These are phyloP conservation scores for Cercocebus atys DNA, from an alignment of 2,113 vertebrate species.

Conservation along the genomic window DNA sequence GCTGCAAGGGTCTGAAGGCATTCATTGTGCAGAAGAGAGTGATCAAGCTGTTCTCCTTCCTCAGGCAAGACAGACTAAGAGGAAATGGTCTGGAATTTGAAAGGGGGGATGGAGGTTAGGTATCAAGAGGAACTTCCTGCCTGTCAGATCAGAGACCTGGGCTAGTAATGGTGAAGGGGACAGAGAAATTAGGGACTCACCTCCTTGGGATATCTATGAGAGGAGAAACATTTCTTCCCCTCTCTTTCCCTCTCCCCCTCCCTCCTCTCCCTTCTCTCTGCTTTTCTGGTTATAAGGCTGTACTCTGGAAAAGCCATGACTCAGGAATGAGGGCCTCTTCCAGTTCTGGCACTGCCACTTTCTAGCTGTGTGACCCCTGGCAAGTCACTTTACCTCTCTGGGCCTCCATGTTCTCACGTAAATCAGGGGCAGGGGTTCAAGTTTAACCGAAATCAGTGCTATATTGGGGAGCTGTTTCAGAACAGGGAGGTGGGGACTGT, in stretches of 20 bases:
- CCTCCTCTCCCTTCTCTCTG: not conserved
- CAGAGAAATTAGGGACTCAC: not conserved
- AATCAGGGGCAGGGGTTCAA: not conserved
- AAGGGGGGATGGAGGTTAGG: not conserved
- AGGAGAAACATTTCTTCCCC: not conserved
- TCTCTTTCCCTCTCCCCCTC: not conserved
- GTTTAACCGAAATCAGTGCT: not conserved
- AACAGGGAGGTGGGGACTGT: not conserved
- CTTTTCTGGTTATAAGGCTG: not conserved
- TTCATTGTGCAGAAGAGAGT: constrained; percentile 69
- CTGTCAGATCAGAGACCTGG: not conserved
- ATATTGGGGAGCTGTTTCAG: not conserved
- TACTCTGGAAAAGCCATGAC: not conserved
- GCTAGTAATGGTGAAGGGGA: not conserved
- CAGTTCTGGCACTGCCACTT: not conserved
- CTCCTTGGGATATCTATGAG: not conserved
- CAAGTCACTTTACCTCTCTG: not conserved
- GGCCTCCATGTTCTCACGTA: not conserved
- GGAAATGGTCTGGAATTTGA: constrained; percentile 51
- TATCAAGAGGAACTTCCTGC: constrained; percentile 56
- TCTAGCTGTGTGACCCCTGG: not conserved
- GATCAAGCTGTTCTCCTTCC: constrained; percentile 18
- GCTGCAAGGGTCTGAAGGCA: constrained; percentile 55
- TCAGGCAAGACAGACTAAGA: not conserved
- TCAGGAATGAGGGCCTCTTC: not conserved